Evolutionary conservation across 2,888 invertebrate genomes (phyloP).

Genomic region (Drosophila stalkeri): DNA sequence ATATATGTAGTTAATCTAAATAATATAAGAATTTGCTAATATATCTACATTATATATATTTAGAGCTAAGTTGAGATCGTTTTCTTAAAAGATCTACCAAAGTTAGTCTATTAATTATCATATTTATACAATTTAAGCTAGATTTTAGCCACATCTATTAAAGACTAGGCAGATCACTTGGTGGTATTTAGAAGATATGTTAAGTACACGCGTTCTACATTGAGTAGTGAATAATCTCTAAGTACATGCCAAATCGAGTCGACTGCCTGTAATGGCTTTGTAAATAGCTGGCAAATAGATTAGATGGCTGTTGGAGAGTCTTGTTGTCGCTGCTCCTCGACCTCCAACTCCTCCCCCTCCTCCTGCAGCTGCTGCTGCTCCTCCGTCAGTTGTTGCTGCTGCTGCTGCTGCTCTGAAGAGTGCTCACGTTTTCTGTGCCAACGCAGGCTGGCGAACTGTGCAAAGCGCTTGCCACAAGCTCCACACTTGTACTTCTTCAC

Average conservation of each 20-base stretch:
- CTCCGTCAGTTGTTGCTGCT: constrained; percentile 1
- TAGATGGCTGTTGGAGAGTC: not conserved
- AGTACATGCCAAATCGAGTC: constrained; percentile 31
- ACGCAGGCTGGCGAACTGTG: constrained; percentile 78
- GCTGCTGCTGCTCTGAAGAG: constrained; percentile 30
- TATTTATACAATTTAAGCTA: not conserved
- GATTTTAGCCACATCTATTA: not conserved
- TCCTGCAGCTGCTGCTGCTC: constrained; percentile 1
- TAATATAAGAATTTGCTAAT: not conserved
- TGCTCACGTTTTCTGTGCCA: constrained; percentile 75
- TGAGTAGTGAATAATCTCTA: constrained; percentile 29
- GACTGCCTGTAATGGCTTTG: constrained; percentile 35
- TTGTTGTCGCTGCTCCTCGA: constrained; percentile 12
- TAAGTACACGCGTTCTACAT: constrained; percentile 45
- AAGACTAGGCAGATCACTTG: constrained; percentile 41
- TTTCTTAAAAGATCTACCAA: constrained; percentile 2
- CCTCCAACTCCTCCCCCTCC: not conserved
- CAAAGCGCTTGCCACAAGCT: constrained; percentile 73
- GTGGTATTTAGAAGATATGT: constrained; percentile 48
- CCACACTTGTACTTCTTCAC: constrained; percentile 80
- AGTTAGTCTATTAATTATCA: not conserved
- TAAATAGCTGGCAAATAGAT: constrained; percentile 25
- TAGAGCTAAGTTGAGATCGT: constrained; percentile 35
- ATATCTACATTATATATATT: not conserved
- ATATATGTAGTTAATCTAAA: not conserved